Percentiles rank a stretch among this genome's conserved stretches.
phyloP scores from a whole-genome alignment of 2,888 invertebrate species.

The Corythucha ciliata region DNA sequence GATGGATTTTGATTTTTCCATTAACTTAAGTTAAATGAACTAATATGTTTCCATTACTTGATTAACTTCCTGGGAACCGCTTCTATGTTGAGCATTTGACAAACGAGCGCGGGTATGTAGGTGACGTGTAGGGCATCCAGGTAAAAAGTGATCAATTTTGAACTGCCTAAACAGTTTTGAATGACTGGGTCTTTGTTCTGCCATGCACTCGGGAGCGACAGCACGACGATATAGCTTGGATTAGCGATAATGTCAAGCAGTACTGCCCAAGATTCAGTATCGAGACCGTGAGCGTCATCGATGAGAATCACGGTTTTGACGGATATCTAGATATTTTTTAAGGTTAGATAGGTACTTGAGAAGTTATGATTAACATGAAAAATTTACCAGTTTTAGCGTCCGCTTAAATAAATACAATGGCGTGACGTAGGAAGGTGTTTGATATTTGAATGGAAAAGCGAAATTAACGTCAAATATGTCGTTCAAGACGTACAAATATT shows the following conservation, averaged over 20 bases:
- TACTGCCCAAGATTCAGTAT: slow-evolving; percentile 25
- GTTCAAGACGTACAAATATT: slow-evolving; percentile 26
- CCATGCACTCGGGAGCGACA: slow-evolving; percentile 24
- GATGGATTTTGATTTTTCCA: slow-evolving; percentile 1
- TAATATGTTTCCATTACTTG: slow-evolving; percentile 41
- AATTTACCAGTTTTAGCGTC: slow-evolving; percentile 13
- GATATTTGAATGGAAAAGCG: slow-evolving; percentile 18
- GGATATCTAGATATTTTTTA: slow-evolving; percentile 7
- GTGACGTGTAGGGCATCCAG: slow-evolving; percentile 43
- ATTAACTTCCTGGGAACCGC: slow-evolving; percentile 49
- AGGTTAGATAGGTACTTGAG: too few species aligned
- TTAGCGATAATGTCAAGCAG: slow-evolving; percentile 21
- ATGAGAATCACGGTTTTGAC: slow-evolving; percentile 26
- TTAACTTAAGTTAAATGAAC: too few species aligned
- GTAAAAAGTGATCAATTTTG: slow-evolving; percentile 29
- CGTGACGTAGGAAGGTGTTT: slow-evolving; percentile 18
- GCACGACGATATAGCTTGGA: slow-evolving; percentile 20
- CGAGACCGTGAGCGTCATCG: slow-evolving; percentile 28
- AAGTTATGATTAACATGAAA: background rate
- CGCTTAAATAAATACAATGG: slow-evolving; percentile 19
- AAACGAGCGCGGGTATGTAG: slow-evolving; percentile 48
- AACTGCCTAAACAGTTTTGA: slow-evolving; percentile 14
- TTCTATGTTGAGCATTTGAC: slow-evolving; percentile 51
- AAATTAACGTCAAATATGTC: slow-evolving; percentile 26
- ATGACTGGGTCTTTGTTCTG: slow-evolving; percentile 20